Evolutionary conservation across 1,140 invertebrate species (phyloP).

Genomic region (Chlorops oryzae): DNA sequence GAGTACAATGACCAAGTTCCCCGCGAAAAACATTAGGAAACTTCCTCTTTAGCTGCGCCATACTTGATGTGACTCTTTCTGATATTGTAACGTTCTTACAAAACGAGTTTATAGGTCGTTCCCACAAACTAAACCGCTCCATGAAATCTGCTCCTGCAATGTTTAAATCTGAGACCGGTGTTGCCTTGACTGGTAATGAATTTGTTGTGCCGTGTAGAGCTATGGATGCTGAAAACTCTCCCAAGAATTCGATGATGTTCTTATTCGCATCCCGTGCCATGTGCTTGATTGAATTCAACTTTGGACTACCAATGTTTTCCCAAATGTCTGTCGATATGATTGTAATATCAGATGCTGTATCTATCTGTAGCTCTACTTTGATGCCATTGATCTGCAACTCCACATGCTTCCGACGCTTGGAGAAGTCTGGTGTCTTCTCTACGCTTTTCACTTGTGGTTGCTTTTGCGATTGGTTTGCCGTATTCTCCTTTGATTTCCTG

Average conservation of each 20-base stretch:
- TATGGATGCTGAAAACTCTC: not conserved
- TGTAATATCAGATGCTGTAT: slow-evolving; percentile 4
- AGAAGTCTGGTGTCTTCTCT: not conserved
- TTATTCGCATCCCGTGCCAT: not conserved
- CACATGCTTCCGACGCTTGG: slow-evolving; percentile 2
- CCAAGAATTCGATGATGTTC: not conserved
- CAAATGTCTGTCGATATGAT: slow-evolving; percentile 1
- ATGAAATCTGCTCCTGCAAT: slow-evolving; percentile 3
- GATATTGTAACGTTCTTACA: not conserved
- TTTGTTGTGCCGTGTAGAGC: not conserved
- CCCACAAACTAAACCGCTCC: slow-evolving; percentile 8
- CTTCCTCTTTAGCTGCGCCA: not conserved
- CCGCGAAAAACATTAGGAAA: slow-evolving; percentile 4
- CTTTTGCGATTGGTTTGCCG: not conserved
- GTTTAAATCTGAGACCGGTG: slow-evolving; percentile 1
- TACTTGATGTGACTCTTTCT: too few relatives aligned
- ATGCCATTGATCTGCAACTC: not conserved
- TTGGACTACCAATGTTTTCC: not conserved
- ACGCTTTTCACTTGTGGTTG: not conserved
- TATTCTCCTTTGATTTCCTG: not conserved
- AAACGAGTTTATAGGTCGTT: slow-evolving; percentile 3
- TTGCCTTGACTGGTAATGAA: not conserved
- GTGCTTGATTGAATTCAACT: not conserved
- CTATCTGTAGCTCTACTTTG: slow-evolving; percentile 4
- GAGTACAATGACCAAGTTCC: not conserved